Evolutionary conservation across 2,797 vertebrate genomes (phyloP).

Genomic region (Crypturellus tataupa): DNA sequence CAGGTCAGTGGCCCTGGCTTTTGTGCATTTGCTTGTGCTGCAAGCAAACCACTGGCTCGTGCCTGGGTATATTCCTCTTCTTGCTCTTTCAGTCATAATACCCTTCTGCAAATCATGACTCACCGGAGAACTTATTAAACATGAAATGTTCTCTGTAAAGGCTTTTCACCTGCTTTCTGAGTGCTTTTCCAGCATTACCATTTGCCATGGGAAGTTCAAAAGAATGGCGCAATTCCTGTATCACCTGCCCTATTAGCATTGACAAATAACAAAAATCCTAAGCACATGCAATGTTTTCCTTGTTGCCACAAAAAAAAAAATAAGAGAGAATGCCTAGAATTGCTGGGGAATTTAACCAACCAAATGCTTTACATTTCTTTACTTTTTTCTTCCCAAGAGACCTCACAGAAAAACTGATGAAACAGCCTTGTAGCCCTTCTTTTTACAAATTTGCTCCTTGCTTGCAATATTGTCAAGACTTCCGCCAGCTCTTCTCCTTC

Average conservation of each 20-base stretch:
- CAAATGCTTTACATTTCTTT: conserved; percentile 54
- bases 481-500: neutral
- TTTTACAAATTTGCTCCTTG: neutral
- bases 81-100: neutral
- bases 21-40: neutral
- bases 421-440: neutral
- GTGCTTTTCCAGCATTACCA: conserved; percentile 28
- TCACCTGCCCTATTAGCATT: neutral
- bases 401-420: neutral
- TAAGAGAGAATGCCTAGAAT: conserved; percentile 53
- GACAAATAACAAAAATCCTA: neutral
- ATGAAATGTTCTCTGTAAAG: neutral
- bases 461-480: neutral
- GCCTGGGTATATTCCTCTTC: neutral
- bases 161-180: neutral
- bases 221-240: neutral
- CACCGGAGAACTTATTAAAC: conserved; percentile 12
- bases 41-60: fast-evolving
- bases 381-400: conserved; percentile 3
- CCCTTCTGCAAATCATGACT: neutral
- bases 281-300: conserved; percentile 8
- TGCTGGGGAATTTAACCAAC: conserved; percentile 16
- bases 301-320: conserved; percentile 21
- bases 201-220: conserved; percentile 2
- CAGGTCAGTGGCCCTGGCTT: neutral